Evolutionary conservation across 2,113 vertebrate genomes (phyloP).

Genomic region (Aegotheles bennettii): DNA sequence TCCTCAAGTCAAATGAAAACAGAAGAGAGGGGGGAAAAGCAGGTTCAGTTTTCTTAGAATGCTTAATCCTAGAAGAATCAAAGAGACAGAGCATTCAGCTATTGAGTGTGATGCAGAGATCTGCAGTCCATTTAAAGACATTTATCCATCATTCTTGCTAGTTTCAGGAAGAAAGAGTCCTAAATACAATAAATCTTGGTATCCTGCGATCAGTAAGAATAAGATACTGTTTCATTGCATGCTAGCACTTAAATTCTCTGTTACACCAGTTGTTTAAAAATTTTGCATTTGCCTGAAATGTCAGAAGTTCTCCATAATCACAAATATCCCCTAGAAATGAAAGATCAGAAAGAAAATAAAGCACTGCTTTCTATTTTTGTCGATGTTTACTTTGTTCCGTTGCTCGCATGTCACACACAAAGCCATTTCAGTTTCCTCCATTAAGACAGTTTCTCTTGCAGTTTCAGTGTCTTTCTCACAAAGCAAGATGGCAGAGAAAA

Average conservation of each 20-base stretch:
- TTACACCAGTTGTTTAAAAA: slow-evolving; percentile 13
- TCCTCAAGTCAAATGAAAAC: neutral
- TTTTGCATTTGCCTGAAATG: neutral
- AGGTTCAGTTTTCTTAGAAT: neutral
- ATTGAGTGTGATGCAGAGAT: neutral
- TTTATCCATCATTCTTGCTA: neutral
- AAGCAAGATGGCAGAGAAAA: slow-evolving; percentile 13
- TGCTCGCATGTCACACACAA: neutral
- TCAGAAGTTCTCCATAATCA: slow-evolving; percentile 21
- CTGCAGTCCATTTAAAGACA: neutral
- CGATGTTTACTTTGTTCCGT: slow-evolving; percentile 26
- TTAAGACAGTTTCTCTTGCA: slow-evolving; percentile 41
- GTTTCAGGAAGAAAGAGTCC: neutral
- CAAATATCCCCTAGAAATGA: slow-evolving; percentile 30
- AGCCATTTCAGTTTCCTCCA: slow-evolving; percentile 41
- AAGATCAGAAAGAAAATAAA: slow-evolving; percentile 38
- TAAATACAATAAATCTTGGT: neutral
- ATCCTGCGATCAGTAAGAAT: slow-evolving; percentile 9
- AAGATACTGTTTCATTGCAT: neutral
- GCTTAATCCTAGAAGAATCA: neutral
- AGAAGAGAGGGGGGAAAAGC: rapidly evolving
- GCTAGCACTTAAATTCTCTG: neutral
- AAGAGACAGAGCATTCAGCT: neutral
- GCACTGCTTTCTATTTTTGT: slow-evolving; percentile 32
- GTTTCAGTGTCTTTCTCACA: slow-evolving; percentile 43